Evolutionary conservation across 2,888 invertebrate genomes (phyloP).

Genomic region (Axea sp.): DNA sequence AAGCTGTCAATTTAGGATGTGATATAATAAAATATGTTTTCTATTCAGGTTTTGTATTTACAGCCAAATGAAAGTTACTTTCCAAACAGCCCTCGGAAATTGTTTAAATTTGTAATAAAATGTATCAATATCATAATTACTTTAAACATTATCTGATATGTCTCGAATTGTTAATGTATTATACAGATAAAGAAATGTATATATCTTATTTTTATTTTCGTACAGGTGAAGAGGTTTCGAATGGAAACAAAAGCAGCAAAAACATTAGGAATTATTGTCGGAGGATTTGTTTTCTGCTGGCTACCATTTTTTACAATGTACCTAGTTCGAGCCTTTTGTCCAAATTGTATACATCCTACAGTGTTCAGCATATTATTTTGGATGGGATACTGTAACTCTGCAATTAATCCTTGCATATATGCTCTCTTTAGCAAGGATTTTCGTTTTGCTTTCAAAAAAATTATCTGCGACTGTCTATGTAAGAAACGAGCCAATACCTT

Average conservation of each 20-base stretch:
- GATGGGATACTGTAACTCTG: slow-evolving; percentile 98
- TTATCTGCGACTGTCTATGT: slow-evolving; percentile 92
- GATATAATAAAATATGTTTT: too few species aligned
- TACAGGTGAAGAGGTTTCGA: slow-evolving; percentile 89
- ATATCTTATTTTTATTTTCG: background rate
- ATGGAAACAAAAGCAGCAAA: slow-evolving; percentile 99
- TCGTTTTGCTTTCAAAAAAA: slow-evolving; percentile 95
- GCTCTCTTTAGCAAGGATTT: slow-evolving; percentile 97
- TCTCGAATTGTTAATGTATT: too few species aligned
- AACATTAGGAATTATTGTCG: slow-evolving; percentile 97
- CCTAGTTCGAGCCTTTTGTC: slow-evolving; percentile 92
- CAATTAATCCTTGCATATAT: slow-evolving; percentile 96
- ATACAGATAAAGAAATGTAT: too few species aligned
- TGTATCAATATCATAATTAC: too few species aligned
- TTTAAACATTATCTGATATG: too few species aligned
- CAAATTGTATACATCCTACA: slow-evolving; percentile 89
- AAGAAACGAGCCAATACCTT: slow-evolving; percentile 79
- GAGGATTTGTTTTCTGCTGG: slow-evolving; percentile 98
- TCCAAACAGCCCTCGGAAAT: too few species aligned
- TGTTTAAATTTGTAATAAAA: too few species aligned
- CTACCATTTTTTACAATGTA: slow-evolving; percentile 98
- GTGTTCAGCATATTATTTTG: slow-evolving; percentile 96
- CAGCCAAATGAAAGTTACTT: too few species aligned
- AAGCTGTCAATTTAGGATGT: too few species aligned
- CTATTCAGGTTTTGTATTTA: too few species aligned